These are phyloP conservation scores for Salminus brasiliensis DNA, from an alignment of 2,113 vertebrate genomes.

Conservation along the genomic window DNA sequence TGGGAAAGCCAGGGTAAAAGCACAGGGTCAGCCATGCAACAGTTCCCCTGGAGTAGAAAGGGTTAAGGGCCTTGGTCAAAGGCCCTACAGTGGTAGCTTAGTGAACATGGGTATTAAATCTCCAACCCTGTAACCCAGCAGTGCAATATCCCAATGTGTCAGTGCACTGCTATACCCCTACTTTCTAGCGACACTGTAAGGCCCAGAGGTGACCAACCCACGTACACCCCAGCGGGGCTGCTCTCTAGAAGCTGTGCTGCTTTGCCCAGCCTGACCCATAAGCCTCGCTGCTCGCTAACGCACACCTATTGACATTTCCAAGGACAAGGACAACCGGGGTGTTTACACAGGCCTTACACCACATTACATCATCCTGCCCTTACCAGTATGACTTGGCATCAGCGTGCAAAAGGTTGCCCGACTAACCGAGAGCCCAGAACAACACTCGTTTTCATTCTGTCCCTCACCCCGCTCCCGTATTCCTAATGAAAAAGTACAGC, in stretches of 20 bases:
- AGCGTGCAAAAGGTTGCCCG: conserved; percentile 16
- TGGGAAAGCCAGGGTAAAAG: too few species aligned
- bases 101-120: too few species aligned
- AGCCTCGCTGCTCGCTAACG: conserved; percentile 67
- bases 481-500: conserved; percentile 45
- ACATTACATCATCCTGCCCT: conserved; percentile 72
- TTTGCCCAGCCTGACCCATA: conserved; percentile 67
- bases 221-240: conserved; percentile 54
- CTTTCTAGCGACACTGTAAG: conserved; percentile 1
- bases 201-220: conserved; percentile 28
- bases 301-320: conserved; percentile 70
- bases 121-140: too few species aligned
- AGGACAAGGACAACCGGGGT: conserved; percentile 72
- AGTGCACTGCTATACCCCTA: neutral
- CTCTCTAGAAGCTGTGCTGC: conserved; percentile 63
- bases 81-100: too few species aligned
- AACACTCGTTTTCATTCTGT: conserved; percentile 37
- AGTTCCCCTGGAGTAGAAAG: too few species aligned
- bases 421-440: neutral
- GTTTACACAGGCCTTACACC: conserved; percentile 75
- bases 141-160: conserved; percentile 16
- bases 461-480: conserved; percentile 48
- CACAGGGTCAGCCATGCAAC: too few species aligned
- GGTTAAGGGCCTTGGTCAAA: too few species aligned
- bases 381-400: conserved; percentile 39